Base-by-base conservation (phyloP, 2,797 vertebrate species). In the Crocodylus rhombifer region DNA sequence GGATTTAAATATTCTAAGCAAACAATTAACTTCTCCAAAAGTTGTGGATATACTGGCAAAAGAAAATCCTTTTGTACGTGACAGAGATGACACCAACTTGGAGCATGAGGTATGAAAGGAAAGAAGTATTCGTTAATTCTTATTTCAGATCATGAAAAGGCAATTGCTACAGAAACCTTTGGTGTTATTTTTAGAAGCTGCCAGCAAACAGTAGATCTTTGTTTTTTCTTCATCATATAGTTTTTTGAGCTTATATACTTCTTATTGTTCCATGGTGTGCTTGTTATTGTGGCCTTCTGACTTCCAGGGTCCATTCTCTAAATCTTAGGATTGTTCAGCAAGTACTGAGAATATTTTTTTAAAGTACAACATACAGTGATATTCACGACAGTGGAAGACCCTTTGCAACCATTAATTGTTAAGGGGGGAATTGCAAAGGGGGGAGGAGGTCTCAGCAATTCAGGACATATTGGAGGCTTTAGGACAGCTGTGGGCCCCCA, bases 1-100 rank as follows among this genome's bases (percentile, higher is more conserved):
- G 99, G 98, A 98, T 96, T 97, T 99, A 57, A 92, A 92, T 85
- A 98, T 99, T 89, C 97, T 98, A 78, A 98, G 96, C 62, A 88
- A 97, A 64, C 94, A 98, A n/a, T 95, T 99, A 94, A 99, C 98
- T 14, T 86, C 97, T 78, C 76, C 83, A 12, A 98, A 86, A 95
- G 91, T 99, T 77, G 65, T 99, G 90, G 96, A 98, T 89, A 95
- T 99, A 90, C 97, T 99, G 73, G 96, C 97, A 14, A 97, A 98
- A 85, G 98, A 98, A 65, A 98, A 94, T 88, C 96, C 92, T 5
- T 97, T 85, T 13, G 62, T 97, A 6, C 74, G 42, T 21, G 94
- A 96, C 5, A 95, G 82, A 25, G 88, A 88, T 7, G 94, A 92
- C 91, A 91, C 95, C 93, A 98, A 97, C 94, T 91, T 99, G 84